Evolutionary conservation across 2,113 vertebrate species (phyloP).

Genomic region (Cygnus buccinator): DNA sequence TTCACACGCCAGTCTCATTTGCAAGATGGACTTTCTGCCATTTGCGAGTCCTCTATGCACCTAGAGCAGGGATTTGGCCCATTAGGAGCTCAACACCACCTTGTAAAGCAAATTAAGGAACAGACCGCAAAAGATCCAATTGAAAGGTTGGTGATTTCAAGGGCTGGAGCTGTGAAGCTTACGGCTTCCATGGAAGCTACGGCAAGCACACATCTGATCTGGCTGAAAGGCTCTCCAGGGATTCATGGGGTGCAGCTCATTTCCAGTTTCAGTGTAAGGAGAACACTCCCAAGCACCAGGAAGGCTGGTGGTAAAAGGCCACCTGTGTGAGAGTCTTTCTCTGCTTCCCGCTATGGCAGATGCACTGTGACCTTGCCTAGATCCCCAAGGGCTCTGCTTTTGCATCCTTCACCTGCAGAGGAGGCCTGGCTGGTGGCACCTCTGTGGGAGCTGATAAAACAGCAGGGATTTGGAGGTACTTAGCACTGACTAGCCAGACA

Average conservation of each 20-base stretch:
- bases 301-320: not conserved
- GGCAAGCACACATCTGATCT: not conserved
- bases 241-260: not conserved
- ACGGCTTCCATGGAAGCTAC: not conserved
- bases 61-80: not conserved
- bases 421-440: not conserved
- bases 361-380: not conserved
- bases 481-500: not conserved
- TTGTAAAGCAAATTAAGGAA: not conserved
- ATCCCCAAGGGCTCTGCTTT: not conserved
- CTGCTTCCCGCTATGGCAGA: not conserved
- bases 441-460: not conserved
- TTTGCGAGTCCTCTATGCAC: not conserved
- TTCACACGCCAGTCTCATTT: not conserved
- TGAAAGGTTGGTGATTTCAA: not conserved
- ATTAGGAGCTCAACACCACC: not conserved
- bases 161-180: not conserved
- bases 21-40: not conserved
- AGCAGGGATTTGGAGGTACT: not conserved
- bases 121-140: not conserved
- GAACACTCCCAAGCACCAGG: not conserved
- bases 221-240: not conserved
- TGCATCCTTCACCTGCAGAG: not conserved
- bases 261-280: not conserved
- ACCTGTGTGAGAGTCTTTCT: not conserved